Evolutionary conservation across 2,888 invertebrate genomes (phyloP).

Genomic region (Amblyteles armatorius): DNA sequence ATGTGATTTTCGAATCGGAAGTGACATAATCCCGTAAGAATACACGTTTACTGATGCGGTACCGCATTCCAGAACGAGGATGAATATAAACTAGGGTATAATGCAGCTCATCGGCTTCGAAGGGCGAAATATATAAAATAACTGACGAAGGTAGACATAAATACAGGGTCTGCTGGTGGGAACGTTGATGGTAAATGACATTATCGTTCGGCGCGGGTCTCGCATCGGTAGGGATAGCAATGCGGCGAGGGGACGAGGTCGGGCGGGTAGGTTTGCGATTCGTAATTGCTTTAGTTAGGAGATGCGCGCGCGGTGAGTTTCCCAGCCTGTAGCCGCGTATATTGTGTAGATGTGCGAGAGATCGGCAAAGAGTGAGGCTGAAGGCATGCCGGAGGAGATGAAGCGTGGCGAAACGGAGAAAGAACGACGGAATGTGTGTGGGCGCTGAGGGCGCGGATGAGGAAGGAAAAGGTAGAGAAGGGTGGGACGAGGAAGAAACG

Average conservation of each 20-base stretch:
- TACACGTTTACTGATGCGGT: background rate
- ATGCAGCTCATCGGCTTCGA: conserved; percentile 16
- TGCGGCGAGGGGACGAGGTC: conserved; percentile 35
- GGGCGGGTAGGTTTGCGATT: conserved; percentile 55
- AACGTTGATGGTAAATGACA: conserved; percentile 76
- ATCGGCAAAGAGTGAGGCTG: conserved; percentile 47
- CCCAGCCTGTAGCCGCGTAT: conserved; percentile 65
- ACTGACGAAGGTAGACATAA: conserved; percentile 38
- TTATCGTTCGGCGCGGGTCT: conserved; percentile 78
- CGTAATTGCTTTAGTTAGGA: conserved; percentile 81
- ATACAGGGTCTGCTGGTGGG: conserved; percentile 52
- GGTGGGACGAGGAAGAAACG: conserved; percentile 68
- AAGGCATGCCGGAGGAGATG: conserved; percentile 21
- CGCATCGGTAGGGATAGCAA: conserved; percentile 56
- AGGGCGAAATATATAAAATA: conserved; percentile 38
- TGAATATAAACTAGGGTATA: conserved; percentile 25
- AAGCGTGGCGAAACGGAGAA: conserved; percentile 25
- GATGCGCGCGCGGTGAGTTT: conserved; percentile 72
- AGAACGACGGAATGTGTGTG: conserved; percentile 52
- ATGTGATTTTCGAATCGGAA: too few relatives aligned
- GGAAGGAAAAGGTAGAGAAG: conserved; percentile 62
- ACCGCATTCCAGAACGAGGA: background rate
- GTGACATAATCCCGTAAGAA: conserved; percentile 21
- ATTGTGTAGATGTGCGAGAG: conserved; percentile 50
- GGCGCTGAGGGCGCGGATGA: conserved; percentile 37